Conservation (phyloP, 2,113 vertebrate species). For the Atrichornis clamosus region DNA sequence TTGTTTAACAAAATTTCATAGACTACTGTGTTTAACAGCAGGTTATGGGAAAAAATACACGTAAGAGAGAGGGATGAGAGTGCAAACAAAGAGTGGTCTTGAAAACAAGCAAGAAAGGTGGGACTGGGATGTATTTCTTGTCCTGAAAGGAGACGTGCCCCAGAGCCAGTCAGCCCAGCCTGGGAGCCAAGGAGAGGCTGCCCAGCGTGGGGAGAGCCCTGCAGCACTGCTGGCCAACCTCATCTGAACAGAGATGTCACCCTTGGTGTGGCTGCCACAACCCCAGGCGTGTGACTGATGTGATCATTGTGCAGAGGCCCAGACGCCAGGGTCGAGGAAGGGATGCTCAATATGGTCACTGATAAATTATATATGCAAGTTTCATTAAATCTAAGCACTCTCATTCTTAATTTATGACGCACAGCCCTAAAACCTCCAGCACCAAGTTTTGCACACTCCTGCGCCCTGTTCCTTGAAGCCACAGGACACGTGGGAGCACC, state of each 20-base stretch:
- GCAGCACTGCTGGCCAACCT: neutral
- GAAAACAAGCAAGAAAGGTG: neutral
- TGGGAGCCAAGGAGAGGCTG: neutral
- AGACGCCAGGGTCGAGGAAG: neutral
- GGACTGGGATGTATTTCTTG: neutral
- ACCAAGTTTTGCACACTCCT: neutral
- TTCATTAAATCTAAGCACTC: constrained; percentile 7
- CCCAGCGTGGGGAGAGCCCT: neutral
- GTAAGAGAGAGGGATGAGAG: neutral
- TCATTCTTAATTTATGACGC: neutral
- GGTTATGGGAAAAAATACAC: neutral
- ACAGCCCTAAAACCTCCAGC: neutral
- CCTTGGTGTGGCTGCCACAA: fast-evolving
- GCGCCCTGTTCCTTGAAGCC: neutral
- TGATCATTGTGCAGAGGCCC: fast-evolving
- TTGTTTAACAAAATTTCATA: neutral
- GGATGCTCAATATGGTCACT: neutral
- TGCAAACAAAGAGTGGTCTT: neutral
- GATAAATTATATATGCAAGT: neutral
- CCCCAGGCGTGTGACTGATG: neutral
- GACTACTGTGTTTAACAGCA: neutral
- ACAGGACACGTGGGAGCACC: neutral
- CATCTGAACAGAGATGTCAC: fast-evolving
- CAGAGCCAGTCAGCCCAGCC: neutral
- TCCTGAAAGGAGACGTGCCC: neutral